Evolutionary conservation across 2,797 vertebrate species (phyloP).

Genomic region (Fistularia commersonii): DNA sequence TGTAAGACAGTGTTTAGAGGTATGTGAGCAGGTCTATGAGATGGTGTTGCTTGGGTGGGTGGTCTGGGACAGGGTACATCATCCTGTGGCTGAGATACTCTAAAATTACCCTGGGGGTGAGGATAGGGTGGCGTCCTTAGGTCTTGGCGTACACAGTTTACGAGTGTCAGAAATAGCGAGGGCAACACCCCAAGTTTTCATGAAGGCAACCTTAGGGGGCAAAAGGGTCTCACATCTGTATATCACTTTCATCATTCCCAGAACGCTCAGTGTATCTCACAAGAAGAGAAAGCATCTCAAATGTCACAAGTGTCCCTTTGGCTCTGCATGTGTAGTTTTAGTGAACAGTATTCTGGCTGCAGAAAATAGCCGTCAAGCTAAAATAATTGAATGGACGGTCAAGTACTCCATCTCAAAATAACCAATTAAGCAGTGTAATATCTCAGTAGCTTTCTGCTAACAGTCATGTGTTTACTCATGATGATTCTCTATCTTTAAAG

Average conservation of each 20-base stretch:
- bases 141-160: slow-evolving; percentile 75
- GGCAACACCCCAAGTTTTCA: slow-evolving; percentile 33
- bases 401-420: not conserved
- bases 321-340: not conserved
- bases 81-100: slow-evolving; percentile 53
- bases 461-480: too few relatives aligned
- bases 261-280: not conserved
- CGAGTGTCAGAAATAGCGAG: slow-evolving; percentile 69
- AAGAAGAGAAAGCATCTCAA: not conserved
- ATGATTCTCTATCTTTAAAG: too few relatives aligned
- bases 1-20: slow-evolving; percentile 21
- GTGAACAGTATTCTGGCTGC: not conserved
- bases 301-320: not conserved
- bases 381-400: too few relatives aligned
- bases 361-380: not conserved
- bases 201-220: slow-evolving; percentile 41
- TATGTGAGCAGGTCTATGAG: slow-evolving; percentile 37
- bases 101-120: slow-evolving; percentile 75
- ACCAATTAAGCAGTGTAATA: not conserved
- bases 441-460: too few relatives aligned
- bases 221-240: slow-evolving; percentile 52
- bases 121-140: slow-evolving; percentile 76
- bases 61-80: slow-evolving; percentile 35
- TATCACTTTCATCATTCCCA: slow-evolving; percentile 15
- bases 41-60: slow-evolving; percentile 41